Evolutionary conservation across 1,140 invertebrate genomes (phyloP).

Genomic region (Drosophila ogumai): DNA sequence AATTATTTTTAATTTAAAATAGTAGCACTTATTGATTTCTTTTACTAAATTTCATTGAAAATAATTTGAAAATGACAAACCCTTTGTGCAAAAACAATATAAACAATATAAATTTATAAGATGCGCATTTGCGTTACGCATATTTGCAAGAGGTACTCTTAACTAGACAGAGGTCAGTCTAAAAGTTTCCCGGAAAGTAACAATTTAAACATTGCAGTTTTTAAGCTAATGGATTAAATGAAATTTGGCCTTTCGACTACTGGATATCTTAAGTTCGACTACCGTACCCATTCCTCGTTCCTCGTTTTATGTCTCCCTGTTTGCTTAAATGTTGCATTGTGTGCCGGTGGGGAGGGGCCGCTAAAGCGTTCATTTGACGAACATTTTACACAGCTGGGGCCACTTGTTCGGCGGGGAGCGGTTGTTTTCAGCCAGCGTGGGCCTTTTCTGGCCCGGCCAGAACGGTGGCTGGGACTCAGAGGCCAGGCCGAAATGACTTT

Average conservation of each 20-base stretch:
- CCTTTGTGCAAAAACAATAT: too few relatives aligned
- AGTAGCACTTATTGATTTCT: too few relatives aligned
- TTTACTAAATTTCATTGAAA: too few relatives aligned
- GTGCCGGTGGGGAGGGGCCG: slow-evolving; percentile 40
- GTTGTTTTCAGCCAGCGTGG: slow-evolving; percentile 26
- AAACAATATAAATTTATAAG: too few relatives aligned
- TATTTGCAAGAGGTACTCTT: too few relatives aligned
- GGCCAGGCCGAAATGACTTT: slow-evolving; percentile 72
- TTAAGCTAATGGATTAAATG: not conserved
- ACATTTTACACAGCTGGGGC: slow-evolving; percentile 72
- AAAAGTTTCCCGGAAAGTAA: not conserved
- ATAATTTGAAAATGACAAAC: too few relatives aligned
- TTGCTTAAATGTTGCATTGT: slow-evolving; percentile 83
- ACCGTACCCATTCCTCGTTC: not conserved
- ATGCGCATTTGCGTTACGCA: too few relatives aligned
- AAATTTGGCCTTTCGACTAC: not conserved
- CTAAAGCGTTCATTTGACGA: slow-evolving; percentile 81
- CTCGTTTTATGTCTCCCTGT: slow-evolving; percentile 40
- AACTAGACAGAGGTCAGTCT: not conserved
- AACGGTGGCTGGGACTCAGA: slow-evolving; percentile 31
- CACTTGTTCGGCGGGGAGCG: slow-evolving; percentile 60
- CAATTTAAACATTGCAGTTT: too few relatives aligned
- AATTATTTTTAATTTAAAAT: too few relatives aligned
- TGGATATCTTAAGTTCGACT: slow-evolving; percentile 7
- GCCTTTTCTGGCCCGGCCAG: slow-evolving; percentile 14